Conservation (phyloP, 2,888 invertebrate species). For the Amphipyra tragopoginis region DNA sequence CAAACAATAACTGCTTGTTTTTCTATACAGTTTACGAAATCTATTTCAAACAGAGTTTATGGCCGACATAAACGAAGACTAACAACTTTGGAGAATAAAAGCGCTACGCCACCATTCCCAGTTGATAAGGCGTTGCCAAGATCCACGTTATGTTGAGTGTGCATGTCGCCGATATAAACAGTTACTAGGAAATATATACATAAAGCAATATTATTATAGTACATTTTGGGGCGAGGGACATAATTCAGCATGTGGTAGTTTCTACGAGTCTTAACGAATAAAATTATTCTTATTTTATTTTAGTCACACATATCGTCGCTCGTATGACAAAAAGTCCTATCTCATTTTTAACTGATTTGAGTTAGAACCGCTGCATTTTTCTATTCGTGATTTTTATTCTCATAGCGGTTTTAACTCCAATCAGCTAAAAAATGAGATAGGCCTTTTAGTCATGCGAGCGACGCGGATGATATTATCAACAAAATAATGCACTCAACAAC, state of each 20-base stretch:
- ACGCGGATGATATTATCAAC: too few relatives aligned
- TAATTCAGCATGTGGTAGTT: neutral
- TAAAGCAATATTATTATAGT: neutral
- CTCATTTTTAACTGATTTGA: too few relatives aligned
- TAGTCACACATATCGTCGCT: too few relatives aligned
- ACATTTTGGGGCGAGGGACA: neutral
- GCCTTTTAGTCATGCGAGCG: too few relatives aligned
- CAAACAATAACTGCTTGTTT: constrained; percentile 46
- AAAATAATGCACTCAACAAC: too few relatives aligned
- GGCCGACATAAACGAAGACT: constrained; percentile 50
- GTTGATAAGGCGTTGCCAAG: constrained; percentile 55
- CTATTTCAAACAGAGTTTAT: constrained; percentile 50
- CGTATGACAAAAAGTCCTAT: too few relatives aligned
- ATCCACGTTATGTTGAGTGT: constrained; percentile 45
- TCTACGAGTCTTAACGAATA: too few relatives aligned
- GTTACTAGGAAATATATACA: constrained; percentile 19
- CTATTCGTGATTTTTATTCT: too few relatives aligned
- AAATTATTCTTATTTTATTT: too few relatives aligned
- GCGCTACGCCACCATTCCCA: constrained; percentile 38
- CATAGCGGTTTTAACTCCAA: too few relatives aligned
- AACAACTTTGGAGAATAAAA: constrained; percentile 55
- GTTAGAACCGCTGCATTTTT: too few relatives aligned
- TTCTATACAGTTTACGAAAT: constrained; percentile 41
- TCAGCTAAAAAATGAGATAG: too few relatives aligned
- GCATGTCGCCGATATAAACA: constrained; percentile 40